Percentiles rank a stretch among this genome's conserved stretches.
Evolutionary conservation across 2,888 invertebrate genomes (phyloP).

Genomic region (Linnaemya tessellans): DNA sequence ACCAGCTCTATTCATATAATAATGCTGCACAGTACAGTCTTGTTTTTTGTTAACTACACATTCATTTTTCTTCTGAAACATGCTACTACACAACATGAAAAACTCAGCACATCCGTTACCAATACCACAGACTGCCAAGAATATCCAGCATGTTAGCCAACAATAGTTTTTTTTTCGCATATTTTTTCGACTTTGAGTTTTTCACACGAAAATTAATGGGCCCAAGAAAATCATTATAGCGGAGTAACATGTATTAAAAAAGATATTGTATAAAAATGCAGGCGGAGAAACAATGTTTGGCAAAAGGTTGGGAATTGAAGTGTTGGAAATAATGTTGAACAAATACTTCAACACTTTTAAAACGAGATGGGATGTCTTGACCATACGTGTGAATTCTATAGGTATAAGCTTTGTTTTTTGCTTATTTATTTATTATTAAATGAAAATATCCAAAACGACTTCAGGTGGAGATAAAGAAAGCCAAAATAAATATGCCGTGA

Average conservation of each 20-base stretch:
- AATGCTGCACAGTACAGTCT: slow-evolving; percentile 61
- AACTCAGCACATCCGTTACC: slow-evolving; percentile 72
- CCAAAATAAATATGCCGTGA: background rate
- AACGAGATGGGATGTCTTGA: background rate
- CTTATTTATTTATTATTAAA: too few relatives aligned
- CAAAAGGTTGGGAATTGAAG: background rate
- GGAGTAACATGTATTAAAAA: slow-evolving; percentile 2
- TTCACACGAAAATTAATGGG: slow-evolving; percentile 70
- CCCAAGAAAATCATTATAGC: slow-evolving; percentile 61
- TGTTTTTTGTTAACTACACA: slow-evolving; percentile 24
- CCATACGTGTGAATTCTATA: background rate
- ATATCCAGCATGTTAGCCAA: slow-evolving; percentile 61
- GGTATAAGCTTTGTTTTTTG: background rate
- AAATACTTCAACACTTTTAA: slow-evolving; percentile 54
- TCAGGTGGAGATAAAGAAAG: background rate
- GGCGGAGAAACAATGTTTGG: background rate
- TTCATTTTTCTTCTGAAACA: slow-evolving; percentile 51
- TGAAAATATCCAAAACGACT: too few relatives aligned
- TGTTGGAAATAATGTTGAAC: slow-evolving; percentile 45
- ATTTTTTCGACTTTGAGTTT: background rate
- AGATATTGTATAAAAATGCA: slow-evolving; percentile 6
- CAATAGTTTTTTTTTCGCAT: slow-evolving; percentile 60
- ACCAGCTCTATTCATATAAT: slow-evolving; percentile 76
- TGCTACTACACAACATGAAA: slow-evolving; percentile 64
- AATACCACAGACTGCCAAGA: slow-evolving; percentile 56